These are phyloP conservation scores for Pseudotriccus pelzelni DNA, from an alignment of 2,797 vertebrate species.

Conservation along the genomic window DNA sequence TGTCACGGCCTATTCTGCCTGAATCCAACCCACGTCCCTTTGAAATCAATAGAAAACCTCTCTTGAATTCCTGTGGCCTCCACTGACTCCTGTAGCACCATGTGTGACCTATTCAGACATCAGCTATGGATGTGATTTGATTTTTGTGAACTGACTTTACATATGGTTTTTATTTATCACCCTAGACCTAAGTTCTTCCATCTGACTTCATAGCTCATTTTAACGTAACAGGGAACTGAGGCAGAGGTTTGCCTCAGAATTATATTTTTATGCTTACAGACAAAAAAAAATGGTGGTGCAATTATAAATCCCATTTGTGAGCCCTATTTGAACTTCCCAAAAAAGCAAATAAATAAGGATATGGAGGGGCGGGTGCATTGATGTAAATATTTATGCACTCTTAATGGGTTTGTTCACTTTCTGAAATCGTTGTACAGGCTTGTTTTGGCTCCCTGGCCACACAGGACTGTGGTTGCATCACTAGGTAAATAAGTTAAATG, in stretches of 20 bases:
- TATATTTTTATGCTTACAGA: not conserved
- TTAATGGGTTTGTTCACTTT: not conserved
- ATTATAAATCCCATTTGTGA: not conserved
- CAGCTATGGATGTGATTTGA: not conserved
- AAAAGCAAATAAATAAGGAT: not conserved
- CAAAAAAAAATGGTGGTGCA: not conserved
- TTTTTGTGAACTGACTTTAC: not conserved
- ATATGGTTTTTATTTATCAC: not conserved
- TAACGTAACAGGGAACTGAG: not conserved
- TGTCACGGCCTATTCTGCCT: not conserved
- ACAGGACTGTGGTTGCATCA: not conserved
- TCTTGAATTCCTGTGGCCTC: not conserved
- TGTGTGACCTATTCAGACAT: not conserved
- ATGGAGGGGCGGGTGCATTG: not conserved
- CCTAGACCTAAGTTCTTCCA: not conserved
- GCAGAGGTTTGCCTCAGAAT: not conserved
- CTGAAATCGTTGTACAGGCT: not conserved
- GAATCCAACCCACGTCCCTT: not conserved
- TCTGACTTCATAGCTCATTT: not conserved
- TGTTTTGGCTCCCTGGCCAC: not conserved
- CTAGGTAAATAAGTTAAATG: not conserved
- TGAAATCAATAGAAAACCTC: not conserved
- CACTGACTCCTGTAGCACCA: not conserved
- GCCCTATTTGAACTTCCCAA: not conserved
- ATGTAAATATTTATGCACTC: not conserved